Evolutionary conservation across 2,888 invertebrate species (phyloP), one percentile per base, ranked within the genome.

Genomic region (Empis livida): DNA sequence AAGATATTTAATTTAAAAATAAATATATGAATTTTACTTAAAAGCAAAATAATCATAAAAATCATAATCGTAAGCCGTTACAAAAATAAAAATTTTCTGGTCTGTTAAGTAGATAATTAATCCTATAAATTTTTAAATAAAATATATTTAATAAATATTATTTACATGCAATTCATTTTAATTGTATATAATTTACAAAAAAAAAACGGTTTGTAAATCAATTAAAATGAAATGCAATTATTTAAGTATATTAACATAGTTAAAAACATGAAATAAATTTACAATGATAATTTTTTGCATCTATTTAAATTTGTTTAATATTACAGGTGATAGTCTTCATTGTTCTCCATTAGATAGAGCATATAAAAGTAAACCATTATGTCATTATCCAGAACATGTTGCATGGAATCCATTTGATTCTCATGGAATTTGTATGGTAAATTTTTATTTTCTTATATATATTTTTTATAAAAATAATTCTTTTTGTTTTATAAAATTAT

Each of bases 371-470:
- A 91, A 90, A 73, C 84, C 96, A 48, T 74, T 97, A 55, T 89
- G 88, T 45, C 92, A 95, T 68, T 97, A 93, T 72, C 97, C 97
- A 47, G 90, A 94, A 61, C 82, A 85, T 70, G 86, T 91, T 51
- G 70, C 82, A 54, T 84, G 85, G 75, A 89, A 90, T 71, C 83
- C 85, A 48, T 94, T 95, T 74, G 94, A 95, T 77, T 84, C 87
- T 59, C 86, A 91, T 73, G 96, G 96, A 58, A 91, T 95, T 55
- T 87, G 91, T 70, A 92, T 96, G 91, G 96, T 96, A 75, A 73
- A 76, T 67, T 43, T 11, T 9, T 15, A 47, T 37, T 45, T 43
- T 46, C 1, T 42, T 17, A 20, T 5, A 20, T 20, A 40, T 4
- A 23, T 3, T 14, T 14, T 13, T n/a, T 14, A 9, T 14, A 14